Conservation (phyloP, 2,888 invertebrate genomes). For the Endomychus coccineus region DNA sequence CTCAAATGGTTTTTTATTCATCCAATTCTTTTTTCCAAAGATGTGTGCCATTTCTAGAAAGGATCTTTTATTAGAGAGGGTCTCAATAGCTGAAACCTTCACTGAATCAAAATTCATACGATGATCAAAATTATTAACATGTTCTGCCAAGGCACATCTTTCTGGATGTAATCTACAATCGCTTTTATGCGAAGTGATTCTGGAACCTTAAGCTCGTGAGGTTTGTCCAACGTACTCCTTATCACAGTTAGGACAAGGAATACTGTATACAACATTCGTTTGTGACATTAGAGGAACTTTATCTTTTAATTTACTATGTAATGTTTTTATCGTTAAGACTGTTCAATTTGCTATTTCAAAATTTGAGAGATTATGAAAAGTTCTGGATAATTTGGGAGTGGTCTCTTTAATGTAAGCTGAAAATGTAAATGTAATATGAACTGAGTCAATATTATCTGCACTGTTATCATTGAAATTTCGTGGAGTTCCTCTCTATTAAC, state of each 20-base stretch:
- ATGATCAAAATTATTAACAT: not conserved
- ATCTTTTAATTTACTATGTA: constrained; percentile 2
- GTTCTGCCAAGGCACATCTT: constrained; percentile 3
- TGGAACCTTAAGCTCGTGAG: not conserved
- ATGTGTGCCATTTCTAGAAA: constrained; percentile 2
- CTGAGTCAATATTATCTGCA: too few species aligned
- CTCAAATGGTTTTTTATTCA: not conserved
- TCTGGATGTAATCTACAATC: not conserved
- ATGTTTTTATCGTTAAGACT: too few species aligned
- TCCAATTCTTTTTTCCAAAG: not conserved
- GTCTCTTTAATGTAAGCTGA: too few species aligned
- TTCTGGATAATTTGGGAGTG: too few species aligned
- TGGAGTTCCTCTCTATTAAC: too few species aligned
- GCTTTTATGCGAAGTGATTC: constrained; percentile 1
- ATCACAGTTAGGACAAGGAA: constrained; percentile 1
- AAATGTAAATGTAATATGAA: too few species aligned
- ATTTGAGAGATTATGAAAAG: too few species aligned
- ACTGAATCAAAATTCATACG: not conserved
- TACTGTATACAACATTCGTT: not conserved
- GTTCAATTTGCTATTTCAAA: too few species aligned
- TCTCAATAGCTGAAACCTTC: not conserved
- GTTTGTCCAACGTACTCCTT: constrained; percentile 3
- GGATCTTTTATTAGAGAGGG: not conserved
- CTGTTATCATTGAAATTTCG: too few species aligned
- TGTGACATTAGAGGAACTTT: not conserved